These are phyloP conservation scores for Troides helena DNA, from an alignment of 2,888 invertebrate genomes.

Conservation along the genomic window DNA sequence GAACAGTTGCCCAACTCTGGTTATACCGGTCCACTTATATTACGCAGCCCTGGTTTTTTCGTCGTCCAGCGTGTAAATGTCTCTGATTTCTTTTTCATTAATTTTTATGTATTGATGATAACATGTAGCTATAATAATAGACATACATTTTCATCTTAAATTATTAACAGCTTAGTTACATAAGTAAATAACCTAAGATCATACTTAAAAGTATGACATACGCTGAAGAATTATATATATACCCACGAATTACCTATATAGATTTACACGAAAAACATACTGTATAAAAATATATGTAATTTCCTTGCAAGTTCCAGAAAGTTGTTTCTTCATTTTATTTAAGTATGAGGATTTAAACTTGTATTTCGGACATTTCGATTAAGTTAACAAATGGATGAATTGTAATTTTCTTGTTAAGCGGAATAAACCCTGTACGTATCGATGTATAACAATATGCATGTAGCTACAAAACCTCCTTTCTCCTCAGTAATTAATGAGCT, in stretches of 20 bases:
- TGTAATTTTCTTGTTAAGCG: not conserved
- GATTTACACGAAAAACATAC: not conserved
- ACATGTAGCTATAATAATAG: too few species aligned
- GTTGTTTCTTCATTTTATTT: not conserved
- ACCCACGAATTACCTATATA: not conserved
- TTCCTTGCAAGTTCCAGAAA: not conserved
- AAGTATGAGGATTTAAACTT: constrained; percentile 1
- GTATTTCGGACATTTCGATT: not conserved
- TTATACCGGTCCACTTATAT: too few species aligned
- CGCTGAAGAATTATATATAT: too few species aligned
- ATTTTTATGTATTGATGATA: too few species aligned
- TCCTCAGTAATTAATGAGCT: constrained; percentile 30
- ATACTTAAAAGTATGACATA: too few species aligned
- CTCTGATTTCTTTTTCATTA: too few species aligned
- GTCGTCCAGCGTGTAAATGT: too few species aligned
- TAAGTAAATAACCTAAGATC: too few species aligned
- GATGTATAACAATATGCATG: constrained; percentile 10
- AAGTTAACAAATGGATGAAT: constrained; percentile 9
- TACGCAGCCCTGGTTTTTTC: too few species aligned
- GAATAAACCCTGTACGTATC: constrained; percentile 13
- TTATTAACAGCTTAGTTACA: too few species aligned
- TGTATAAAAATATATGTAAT: not conserved
- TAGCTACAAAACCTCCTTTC: constrained; percentile 27
- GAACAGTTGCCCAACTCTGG: too few species aligned
- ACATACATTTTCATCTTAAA: too few species aligned